phyloP scores from a whole-genome alignment of 1,140 invertebrate genomes.

The Trichogramma pretiosum region DNA sequence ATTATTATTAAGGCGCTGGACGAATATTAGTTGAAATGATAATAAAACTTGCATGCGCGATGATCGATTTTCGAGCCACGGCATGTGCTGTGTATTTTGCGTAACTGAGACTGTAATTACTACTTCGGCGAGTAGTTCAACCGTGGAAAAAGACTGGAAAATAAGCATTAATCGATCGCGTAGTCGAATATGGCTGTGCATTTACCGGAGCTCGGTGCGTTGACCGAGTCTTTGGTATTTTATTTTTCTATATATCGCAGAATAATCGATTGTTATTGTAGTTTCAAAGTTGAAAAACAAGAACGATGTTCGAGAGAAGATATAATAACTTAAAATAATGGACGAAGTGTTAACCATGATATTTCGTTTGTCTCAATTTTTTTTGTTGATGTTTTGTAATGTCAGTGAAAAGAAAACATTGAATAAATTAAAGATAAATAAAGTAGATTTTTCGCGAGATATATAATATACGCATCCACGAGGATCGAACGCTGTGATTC shows the following conservation, averaged over 20 bases:
- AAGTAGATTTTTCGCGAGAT: too few relatives aligned
- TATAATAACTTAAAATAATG: slow-evolving; percentile 6
- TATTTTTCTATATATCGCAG: slow-evolving; percentile 47
- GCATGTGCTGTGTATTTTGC: too few relatives aligned
- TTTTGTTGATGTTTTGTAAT: too few relatives aligned
- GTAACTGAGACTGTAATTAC: too few relatives aligned
- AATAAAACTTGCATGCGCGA: slow-evolving; percentile 13
- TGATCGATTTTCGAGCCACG: too few relatives aligned
- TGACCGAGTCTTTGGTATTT: slow-evolving; percentile 43
- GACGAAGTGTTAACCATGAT: slow-evolving; percentile 1
- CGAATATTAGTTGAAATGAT: slow-evolving; percentile 1
- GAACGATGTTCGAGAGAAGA: not conserved
- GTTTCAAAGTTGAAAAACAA: slow-evolving; percentile 17
- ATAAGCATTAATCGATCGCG: slow-evolving; percentile 30
- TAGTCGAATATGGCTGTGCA: slow-evolving; percentile 45
- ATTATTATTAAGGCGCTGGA: too few relatives aligned
- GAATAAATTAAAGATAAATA: too few relatives aligned
- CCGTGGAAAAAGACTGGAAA: slow-evolving; percentile 4
- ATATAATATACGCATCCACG: too few relatives aligned
- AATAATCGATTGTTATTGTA: slow-evolving; percentile 39
- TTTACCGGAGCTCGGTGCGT: slow-evolving; percentile 37
- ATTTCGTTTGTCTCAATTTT: too few relatives aligned
- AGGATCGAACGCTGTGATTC: too few relatives aligned
- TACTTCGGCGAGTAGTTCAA: slow-evolving; percentile 6
- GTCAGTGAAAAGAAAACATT: too few relatives aligned